These are phyloP conservation scores for Myodes glareolus DNA, from an alignment of 2,113 vertebrate species.

Conservation along the genomic window DNA sequence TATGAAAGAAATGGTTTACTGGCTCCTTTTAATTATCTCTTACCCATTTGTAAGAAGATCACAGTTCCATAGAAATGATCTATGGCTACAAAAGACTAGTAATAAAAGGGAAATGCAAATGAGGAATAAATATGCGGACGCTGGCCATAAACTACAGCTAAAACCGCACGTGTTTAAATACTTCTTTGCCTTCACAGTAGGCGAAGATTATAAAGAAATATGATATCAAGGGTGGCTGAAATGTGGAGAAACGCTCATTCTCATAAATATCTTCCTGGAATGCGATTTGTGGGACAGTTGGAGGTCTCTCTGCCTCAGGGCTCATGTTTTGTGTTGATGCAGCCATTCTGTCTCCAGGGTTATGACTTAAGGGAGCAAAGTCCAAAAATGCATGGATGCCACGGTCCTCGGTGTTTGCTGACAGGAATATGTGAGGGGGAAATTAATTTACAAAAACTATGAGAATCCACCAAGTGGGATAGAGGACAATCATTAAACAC, in stretches of 20 bases:
- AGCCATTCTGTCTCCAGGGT: slow-evolving; percentile 12
- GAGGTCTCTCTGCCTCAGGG: background rate
- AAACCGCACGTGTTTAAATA: slow-evolving; percentile 67
- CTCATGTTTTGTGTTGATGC: background rate
- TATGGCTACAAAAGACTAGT: slow-evolving; percentile 57
- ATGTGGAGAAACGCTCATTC: slow-evolving; percentile 53
- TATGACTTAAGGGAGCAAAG: slow-evolving; percentile 16
- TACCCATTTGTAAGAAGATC: slow-evolving; percentile 71
- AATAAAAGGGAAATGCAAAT: slow-evolving; percentile 73
- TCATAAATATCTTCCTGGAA: slow-evolving; percentile 57
- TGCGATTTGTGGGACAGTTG: slow-evolving; percentile 45
- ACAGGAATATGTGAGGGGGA: background rate
- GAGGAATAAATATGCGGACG: slow-evolving; percentile 61
- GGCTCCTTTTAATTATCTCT: slow-evolving; percentile 77
- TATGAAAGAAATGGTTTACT: slow-evolving; percentile 68
- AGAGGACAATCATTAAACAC: background rate
- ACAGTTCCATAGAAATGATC: slow-evolving; percentile 71
- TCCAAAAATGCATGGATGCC: background rate
- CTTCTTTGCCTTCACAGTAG: slow-evolving; percentile 22
- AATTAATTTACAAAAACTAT: background rate
- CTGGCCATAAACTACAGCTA: slow-evolving; percentile 56
- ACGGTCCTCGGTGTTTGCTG: slow-evolving; percentile 1
- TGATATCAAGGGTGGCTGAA: background rate
- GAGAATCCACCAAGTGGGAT: background rate
- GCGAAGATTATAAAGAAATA: slow-evolving; percentile 71